phyloP scores from a whole-genome alignment of 2,113 vertebrate genomes.

The Canis aureus region DNA sequence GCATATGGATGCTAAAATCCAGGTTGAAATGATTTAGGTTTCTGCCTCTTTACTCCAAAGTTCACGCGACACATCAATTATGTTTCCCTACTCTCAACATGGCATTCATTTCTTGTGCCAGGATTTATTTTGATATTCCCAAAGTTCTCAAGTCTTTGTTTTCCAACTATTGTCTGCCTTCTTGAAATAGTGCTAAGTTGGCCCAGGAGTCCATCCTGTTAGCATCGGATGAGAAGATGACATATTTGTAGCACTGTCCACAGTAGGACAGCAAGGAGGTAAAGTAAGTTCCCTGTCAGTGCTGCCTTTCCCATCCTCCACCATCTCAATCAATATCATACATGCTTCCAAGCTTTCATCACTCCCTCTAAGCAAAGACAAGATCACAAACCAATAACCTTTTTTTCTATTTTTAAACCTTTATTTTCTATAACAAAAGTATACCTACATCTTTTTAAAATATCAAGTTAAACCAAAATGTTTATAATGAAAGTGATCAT shows the following conservation, averaged over 20 bases:
- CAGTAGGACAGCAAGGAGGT: background rate
- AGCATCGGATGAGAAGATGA: background rate
- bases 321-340: background rate
- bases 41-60: background rate
- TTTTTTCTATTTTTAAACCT: background rate
- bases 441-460: background rate
- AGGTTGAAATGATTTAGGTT: background rate
- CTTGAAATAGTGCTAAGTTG: conserved; percentile 46
- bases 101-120: background rate
- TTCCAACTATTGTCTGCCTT: conserved; percentile 10
- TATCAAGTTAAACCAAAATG: conserved; percentile 1
- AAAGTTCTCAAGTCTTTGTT: background rate
- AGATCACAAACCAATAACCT: background rate
- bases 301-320: background rate
- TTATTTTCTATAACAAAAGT: background rate
- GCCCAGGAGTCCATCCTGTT: background rate
- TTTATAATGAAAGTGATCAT: background rate
- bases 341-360: background rate
- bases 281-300: background rate
- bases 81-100: background rate
- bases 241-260: background rate
- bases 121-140: conserved; percentile 42
- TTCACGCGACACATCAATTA: conserved; percentile 29
- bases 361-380: background rate
- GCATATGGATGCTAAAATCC: background rate